Conservation (phyloP, 2,113 vertebrate species). For the Burhinus oedicnemus region DNA sequence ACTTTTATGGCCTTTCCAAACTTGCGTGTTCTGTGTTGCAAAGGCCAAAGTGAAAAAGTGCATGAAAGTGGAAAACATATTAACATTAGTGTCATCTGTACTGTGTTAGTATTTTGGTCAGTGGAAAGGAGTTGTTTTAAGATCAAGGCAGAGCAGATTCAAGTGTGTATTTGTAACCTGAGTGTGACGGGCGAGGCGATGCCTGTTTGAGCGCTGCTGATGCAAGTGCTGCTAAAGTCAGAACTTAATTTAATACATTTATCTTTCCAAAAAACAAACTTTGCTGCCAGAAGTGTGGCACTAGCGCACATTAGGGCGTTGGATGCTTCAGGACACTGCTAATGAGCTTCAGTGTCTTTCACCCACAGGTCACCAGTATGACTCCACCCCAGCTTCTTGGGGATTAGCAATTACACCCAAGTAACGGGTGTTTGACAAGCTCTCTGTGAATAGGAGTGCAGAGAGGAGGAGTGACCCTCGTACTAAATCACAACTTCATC, state of each 20-base stretch:
- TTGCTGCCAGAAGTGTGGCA: neutral
- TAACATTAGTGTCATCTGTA: fast-evolving
- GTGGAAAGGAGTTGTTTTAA: neutral
- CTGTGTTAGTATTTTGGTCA: neutral
- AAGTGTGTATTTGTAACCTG: fast-evolving
- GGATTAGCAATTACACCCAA: neutral
- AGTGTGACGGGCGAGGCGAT: neutral
- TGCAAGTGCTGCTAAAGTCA: neutral
- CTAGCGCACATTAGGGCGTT: neutral
- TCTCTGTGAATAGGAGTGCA: neutral
- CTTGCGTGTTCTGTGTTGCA: neutral
- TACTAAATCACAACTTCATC: neutral
- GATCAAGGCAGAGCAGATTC: neutral
- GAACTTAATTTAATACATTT: neutral
- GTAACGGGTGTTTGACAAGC: neutral
- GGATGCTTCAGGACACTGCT: neutral
- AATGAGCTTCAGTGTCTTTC: neutral
- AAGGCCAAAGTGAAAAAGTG: neutral
- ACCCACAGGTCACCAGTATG: neutral
- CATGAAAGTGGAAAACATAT: neutral
- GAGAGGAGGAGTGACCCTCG: neutral
- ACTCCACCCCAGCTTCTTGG: neutral
- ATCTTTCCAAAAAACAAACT: neutral
- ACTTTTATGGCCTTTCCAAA: neutral
- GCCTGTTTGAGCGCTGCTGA: neutral